Base-by-base conservation (phyloP, 2,888 invertebrate genomes). In the Calameuta idolon region DNA sequence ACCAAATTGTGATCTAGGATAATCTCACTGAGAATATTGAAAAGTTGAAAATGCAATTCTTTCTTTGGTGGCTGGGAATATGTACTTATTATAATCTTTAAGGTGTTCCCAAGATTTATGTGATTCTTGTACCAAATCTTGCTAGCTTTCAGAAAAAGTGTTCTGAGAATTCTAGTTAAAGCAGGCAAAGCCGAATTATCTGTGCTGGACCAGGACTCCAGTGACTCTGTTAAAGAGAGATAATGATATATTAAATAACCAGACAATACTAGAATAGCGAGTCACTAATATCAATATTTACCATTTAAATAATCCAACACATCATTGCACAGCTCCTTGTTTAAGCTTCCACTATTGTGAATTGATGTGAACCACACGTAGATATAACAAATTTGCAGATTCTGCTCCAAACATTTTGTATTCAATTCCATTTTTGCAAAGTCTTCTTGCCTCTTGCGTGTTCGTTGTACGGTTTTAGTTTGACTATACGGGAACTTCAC, bases 401-500 rank as follows among this genome's bases (percentile, higher is more conserved):
- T 95, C 85, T 94, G 93, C 68, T 92, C 90, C 3, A 92, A 81
- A 84, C 94, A 94, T 79, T 91, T 89, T 30, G 91, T 90, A 12
- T 84, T 83, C 34, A 91, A 87, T 82, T 93, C 88, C 81, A 92
- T 92, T 15, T 90, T 88, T 81, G 93, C 93, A 80, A 90, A 92
- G 76, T 93, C 92, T 68, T 81, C 83, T 81, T 92, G 89, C 12
- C 87, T 87, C 78, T 84, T 93, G 37, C 89, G 88, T 77, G 92
- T 89, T 78, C 85, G 84, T 74, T 83, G 82, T 23, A 82, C 79
- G 23, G 73, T 81, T 74, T 91, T 88, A 81, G 92, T 92, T 80
- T 93, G 93, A 9, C 92, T 91, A 89, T 94, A 95, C 1, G 95
- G 95, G 84, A 95, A 95, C 75, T 92, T 91, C 68, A 87, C 88